Evolutionary conservation across 2,888 invertebrate genomes (phyloP).

Genomic region (Nesidiocoris tenuis): DNA sequence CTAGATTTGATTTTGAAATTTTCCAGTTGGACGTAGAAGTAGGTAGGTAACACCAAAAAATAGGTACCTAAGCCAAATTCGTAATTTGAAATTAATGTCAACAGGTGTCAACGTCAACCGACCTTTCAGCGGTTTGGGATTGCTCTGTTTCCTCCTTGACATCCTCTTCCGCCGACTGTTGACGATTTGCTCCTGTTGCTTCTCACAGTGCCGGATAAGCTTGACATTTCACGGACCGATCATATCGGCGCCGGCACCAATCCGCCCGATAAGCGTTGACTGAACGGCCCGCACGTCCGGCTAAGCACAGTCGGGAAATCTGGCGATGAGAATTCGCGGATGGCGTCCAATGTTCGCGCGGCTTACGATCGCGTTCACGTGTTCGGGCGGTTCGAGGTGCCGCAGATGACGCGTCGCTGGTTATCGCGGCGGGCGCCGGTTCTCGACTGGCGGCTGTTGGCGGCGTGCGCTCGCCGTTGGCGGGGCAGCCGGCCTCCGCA

Average conservation of each 20-base stretch:
- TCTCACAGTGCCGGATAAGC: background rate
- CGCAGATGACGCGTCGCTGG: conserved; percentile 2
- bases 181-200: background rate
- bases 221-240: background rate
- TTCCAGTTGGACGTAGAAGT: too few species aligned
- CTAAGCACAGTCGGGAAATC: background rate
- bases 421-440: conserved; percentile 32
- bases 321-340: background rate
- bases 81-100: too few species aligned
- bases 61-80: too few species aligned
- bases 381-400: background rate
- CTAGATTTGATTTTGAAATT: too few species aligned
- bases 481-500: conserved; percentile 13
- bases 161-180: conserved; percentile 56
- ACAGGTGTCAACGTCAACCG: too few species aligned
- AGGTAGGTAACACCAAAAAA: too few species aligned
- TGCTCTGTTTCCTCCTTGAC: conserved; percentile 94
- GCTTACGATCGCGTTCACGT: background rate
- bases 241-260: background rate
- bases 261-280: background rate
- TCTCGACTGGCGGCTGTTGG: conserved; percentile 19
- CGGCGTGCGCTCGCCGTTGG: background rate
- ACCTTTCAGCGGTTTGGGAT: conserved; percentile 95
- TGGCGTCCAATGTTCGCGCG: background rate
- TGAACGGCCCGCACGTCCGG: background rate